Evolutionary conservation across 2,888 invertebrate species (phyloP).

Genomic region (Diplolepis rosae): DNA sequence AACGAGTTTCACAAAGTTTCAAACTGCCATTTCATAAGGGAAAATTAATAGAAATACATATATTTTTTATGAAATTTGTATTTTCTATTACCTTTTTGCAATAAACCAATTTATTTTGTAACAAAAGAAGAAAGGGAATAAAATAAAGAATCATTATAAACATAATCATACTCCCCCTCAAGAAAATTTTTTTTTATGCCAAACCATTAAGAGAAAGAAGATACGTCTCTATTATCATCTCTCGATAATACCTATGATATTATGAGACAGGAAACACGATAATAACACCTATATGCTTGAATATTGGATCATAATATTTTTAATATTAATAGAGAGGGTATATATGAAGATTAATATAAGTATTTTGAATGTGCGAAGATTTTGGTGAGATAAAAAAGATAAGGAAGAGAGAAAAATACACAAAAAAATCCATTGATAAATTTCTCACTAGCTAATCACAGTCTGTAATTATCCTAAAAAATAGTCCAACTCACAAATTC

Average conservation of each 20-base stretch:
- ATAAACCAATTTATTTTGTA: neutral
- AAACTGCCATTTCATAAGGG: neutral
- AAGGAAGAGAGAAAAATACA: neutral
- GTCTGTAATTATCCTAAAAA: too few species aligned
- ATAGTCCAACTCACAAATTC: too few species aligned
- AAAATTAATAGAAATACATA: neutral
- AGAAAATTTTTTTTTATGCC: neutral
- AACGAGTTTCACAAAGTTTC: neutral
- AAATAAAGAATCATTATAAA: too few species aligned
- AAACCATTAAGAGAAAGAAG: neutral
- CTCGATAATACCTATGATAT: neutral
- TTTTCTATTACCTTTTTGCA: too few species aligned
- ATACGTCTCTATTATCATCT: constrained; percentile 4
- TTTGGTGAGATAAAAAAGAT: neutral
- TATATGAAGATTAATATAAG: neutral
- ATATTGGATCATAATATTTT: constrained; percentile 20
- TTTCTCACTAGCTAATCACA: too few species aligned
- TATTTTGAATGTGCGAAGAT: constrained; percentile 6
- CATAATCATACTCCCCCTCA: neutral
- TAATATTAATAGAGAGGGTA: constrained; percentile 22
- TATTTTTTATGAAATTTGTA: neutral
- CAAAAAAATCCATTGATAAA: neutral
- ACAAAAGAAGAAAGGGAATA: too few species aligned
- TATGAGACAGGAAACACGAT: constrained; percentile 6
- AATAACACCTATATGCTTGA: constrained; percentile 13